A percentile compares a stretch with the other conserved stretches of the same genome.
Evolutionary conservation across 2,113 vertebrate genomes (phyloP).

Genomic region (Phyllostomus discolor): DNA sequence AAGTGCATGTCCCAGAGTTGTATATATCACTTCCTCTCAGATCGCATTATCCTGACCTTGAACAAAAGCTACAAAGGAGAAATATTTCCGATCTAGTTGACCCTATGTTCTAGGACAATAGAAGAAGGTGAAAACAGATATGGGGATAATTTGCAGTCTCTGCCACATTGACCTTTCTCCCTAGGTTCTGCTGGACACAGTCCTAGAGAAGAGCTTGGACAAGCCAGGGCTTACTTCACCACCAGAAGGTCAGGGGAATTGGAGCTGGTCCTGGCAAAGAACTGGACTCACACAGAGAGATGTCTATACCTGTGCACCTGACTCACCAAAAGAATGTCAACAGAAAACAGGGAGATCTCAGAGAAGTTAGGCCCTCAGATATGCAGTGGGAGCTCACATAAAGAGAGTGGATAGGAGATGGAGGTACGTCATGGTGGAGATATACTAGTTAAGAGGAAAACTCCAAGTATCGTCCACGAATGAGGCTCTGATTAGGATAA

Average conservation of each 20-base stretch:
- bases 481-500: neutral
- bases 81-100: neutral
- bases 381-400: neutral
- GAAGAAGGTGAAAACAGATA: neutral
- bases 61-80: neutral
- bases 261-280: neutral
- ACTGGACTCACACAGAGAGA: neutral
- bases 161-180: neutral
- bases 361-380: neutral
- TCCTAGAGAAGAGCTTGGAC: neutral
- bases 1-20: neutral
- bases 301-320: neutral
- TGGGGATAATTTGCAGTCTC: neutral
- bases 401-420: neutral
- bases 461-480: neutral
- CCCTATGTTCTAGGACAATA: neutral
- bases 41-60: neutral
- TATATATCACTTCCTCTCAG: neutral
- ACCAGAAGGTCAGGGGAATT: neutral
- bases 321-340: neutral
- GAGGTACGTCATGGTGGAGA: neutral
- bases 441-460: neutral
- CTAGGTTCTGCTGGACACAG: neutral
- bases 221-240: neutral
- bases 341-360: neutral